Percentiles rank a stretch among this genome's conserved stretches.
phyloP scores from a whole-genome alignment of 1,140 invertebrate genomes.

The Myzus persicae region DNA sequence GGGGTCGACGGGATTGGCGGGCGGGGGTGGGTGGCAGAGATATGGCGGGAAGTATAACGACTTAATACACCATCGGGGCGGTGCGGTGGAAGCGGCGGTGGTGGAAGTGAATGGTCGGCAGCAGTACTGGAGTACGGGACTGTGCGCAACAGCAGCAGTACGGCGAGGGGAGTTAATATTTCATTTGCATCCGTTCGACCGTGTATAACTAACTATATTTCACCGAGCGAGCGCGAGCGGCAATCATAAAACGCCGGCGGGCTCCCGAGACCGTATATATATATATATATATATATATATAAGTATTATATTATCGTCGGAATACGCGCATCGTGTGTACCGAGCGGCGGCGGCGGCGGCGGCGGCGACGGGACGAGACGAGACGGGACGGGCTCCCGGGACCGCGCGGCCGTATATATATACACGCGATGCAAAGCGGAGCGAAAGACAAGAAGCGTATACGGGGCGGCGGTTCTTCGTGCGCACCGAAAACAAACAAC shows the following conservation, averaged over 20 bases:
- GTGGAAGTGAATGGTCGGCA: neutral
- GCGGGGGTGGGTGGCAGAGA: neutral
- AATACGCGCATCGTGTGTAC: neutral
- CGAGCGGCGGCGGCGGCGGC: neutral
- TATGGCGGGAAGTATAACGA: neutral
- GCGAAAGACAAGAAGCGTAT: conserved; percentile 50
- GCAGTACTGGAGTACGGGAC: neutral
- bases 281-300: neutral
- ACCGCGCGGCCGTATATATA: neutral
- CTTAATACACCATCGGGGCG: conserved; percentile 22
- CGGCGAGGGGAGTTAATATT: conserved; percentile 26
- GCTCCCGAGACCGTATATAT: neutral
- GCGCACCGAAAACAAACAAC: neutral
- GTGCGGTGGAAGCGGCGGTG: neutral
- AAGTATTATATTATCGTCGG: neutral
- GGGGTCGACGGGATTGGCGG: no score
- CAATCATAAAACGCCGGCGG: conserved; percentile 52
- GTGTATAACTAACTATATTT: conserved; percentile 16
- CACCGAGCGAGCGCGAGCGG: conserved; percentile 7
- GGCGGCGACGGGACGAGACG: neutral
- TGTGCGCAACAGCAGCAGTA: neutral
- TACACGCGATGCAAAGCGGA: neutral
- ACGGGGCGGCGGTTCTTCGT: neutral
- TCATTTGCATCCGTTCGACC: conserved; percentile 51
- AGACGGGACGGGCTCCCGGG: conserved; percentile 25